Conservation (phyloP, 2,797 vertebrate species). For the Parauchenoglanis punctatus region DNA sequence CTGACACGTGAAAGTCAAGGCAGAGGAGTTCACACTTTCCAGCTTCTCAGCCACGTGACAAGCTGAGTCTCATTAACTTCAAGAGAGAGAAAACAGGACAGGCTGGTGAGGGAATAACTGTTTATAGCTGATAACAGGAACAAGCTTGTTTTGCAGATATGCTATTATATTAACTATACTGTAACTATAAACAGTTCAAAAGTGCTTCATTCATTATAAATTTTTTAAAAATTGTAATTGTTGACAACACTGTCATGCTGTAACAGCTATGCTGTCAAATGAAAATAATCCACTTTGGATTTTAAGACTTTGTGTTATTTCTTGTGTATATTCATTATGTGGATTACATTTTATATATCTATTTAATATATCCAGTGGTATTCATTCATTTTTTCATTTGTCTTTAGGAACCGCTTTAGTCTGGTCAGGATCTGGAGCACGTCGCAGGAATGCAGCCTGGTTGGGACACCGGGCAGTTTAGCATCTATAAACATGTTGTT, state of each 20-base stretch:
- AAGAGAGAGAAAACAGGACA: background rate
- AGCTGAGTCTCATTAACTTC: constrained; percentile 3
- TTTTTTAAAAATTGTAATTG: background rate
- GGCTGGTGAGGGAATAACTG: background rate
- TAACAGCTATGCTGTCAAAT: background rate
- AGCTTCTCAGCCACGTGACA: background rate
- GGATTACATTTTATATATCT: background rate
- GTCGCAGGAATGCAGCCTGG: background rate
- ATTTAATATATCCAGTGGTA: background rate
- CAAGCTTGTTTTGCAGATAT: background rate
- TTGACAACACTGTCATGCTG: background rate
- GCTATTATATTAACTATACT: too few species aligned
- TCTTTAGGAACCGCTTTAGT: background rate
- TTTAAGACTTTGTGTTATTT: background rate
- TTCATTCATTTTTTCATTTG: background rate
- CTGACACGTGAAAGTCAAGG: background rate
- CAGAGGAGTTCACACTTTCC: background rate
- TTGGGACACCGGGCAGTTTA: background rate
- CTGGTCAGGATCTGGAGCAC: background rate
- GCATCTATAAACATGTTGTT: background rate
- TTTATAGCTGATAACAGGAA: constrained; percentile 11
- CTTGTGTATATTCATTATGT: background rate
- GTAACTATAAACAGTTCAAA: background rate
- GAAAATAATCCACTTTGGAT: background rate
- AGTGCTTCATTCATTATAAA: background rate